phyloP scores from a whole-genome alignment of 2,888 invertebrate genomes.

The Eupeodes luniger region DNA sequence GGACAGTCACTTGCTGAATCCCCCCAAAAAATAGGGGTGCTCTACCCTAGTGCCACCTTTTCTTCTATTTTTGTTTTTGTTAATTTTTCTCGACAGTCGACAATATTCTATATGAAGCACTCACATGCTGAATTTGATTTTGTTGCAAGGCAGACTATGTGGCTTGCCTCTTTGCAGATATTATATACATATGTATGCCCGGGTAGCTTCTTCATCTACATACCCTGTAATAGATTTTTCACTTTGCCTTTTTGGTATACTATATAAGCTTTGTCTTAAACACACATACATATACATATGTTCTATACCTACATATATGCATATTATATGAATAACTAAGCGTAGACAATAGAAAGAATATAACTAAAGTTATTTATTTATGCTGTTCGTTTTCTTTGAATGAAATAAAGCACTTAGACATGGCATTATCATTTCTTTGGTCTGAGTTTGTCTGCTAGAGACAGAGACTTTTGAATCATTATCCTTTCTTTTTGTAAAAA shows the following conservation, averaged over 20 bases:
- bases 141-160: conserved; percentile 46
- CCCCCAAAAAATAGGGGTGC: conserved; percentile 14
- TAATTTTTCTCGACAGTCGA: not conserved
- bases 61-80: not conserved
- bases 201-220: not conserved
- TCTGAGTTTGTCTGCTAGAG: conserved; percentile 51
- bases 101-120: conserved; percentile 40
- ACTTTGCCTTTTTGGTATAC: conserved; percentile 26
- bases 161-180: conserved; percentile 14
- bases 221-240: conserved; percentile 63
- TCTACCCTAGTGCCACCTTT: conserved; percentile 20
- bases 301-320: not conserved
- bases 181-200: not conserved
- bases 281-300: not conserved
- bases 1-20: conserved; percentile 36
- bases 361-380: conserved; percentile 60
- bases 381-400: conserved; percentile 59
- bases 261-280: conserved; percentile 13
- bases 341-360: conserved; percentile 26
- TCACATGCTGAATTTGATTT: conserved; percentile 71
- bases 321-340: not conserved
- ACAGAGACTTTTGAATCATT: conserved; percentile 63
- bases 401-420: conserved; percentile 67
- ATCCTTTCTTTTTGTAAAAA: conserved; percentile 28
- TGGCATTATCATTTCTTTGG: conserved; percentile 41